Base-by-base conservation (phyloP, 2,888 invertebrate genomes). In the Diaphora mendica region DNA sequence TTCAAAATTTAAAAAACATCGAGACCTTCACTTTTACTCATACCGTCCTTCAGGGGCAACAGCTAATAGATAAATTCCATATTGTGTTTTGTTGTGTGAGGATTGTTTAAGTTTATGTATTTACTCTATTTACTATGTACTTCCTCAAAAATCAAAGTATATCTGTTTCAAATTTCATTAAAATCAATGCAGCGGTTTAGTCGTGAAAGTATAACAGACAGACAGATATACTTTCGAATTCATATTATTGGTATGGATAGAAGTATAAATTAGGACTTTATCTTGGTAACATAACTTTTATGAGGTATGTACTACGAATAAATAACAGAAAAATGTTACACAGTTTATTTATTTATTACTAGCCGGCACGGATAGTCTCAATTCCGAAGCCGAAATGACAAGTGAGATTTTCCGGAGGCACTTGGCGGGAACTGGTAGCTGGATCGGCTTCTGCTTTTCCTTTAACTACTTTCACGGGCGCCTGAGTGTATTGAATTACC, bases 301-400 rank as follows among this genome's bases (percentile, higher is more conserved):
- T 8, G 23, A 51, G 48, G 48, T 48, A 5, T 20, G 2, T 51
- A 23, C 23, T 55, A 55, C n/a, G 30, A 62, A 62, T 15, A 62
- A 62, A 0, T 15, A 62, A 62, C 62, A 62, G n/a, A n/a, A 62
- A 39, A 59, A 55, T 59, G 26, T 39, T 39, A n/a, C 51, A 59
- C 55, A 59, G n/a, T 3, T 42, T 30, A 30, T 70, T 62, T 30
- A 42, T 42, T 62, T 30, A 35, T 59, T 69, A 59, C 20, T 30
- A 35, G 0, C 33, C 3, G 9, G 64, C 64, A 35, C 85, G 87
- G 67, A 92, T 75, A 30, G 92, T 91, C 30, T 95, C 94, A 67
- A 95, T 93, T 20, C 94, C 94, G 73, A 96, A 94, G 66, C 92
- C 92, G 78, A 96, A 93, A 74, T 95, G 95, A 77, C 96, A 96